Evolutionary conservation across 2,797 vertebrate genomes (phyloP).

Genomic region (Melopsittacus undulatus): DNA sequence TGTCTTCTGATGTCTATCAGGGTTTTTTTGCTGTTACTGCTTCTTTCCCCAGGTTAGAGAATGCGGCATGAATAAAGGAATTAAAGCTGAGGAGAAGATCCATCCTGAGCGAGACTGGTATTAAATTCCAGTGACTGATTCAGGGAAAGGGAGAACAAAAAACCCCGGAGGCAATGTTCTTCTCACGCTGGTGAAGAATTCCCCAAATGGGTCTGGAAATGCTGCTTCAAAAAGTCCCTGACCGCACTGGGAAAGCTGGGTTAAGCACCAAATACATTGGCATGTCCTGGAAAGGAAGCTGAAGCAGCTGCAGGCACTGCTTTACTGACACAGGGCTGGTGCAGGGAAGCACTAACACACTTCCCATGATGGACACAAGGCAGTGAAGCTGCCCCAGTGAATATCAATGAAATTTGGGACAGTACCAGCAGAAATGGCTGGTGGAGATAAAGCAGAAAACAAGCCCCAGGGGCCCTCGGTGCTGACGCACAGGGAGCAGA

Average conservation of each 20-base stretch:
- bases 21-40: background rate
- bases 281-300: background rate
- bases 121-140: background rate
- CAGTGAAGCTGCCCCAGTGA: accelerated
- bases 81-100: background rate
- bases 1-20: background rate
- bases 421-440: background rate
- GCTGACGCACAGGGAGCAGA: background rate
- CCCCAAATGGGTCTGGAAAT: background rate
- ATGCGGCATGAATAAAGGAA: background rate
- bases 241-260: background rate
- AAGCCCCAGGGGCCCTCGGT: background rate
- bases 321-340: accelerated
- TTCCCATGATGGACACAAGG: background rate
- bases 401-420: background rate
- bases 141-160: background rate
- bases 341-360: accelerated
- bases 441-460: background rate
- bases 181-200: background rate
- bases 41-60: background rate
- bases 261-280: background rate
- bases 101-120: background rate
- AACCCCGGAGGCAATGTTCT: background rate
- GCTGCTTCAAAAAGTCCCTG: background rate
- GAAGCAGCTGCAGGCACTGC: background rate